Base-by-base conservation (phyloP, 2,888 invertebrate species). In the Noctuana brunneofusca region DNA sequence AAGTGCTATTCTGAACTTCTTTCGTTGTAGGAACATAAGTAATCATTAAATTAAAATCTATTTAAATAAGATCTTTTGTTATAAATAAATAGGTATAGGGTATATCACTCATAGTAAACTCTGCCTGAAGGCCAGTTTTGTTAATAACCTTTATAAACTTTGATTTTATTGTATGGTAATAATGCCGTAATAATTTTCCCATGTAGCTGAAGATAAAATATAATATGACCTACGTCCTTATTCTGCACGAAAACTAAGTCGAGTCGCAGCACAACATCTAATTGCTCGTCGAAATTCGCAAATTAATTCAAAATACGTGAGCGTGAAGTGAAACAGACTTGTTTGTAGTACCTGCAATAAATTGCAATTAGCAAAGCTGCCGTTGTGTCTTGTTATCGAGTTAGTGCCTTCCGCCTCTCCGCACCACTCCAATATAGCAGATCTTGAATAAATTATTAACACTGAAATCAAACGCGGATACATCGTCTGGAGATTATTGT, bases 271-370 rank as follows among this genome's bases (percentile, higher is more conserved):
- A 69, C 71, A 74, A 75, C 73, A 76, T 81, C 79, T 79, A 84
- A 84, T 81, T 83, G 80, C 79, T 80, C 73, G 78, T 79, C 82
- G 81, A 83, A 83, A 86, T 85, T 83, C 78, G 75, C 84, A 84
- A 87, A 89, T 89, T 88, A 89, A 89, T 89, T 88, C 84, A 87
- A 89, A 90, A 89, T 89, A 89, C 87, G 86, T 87, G 85, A 84
- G 85, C 86, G 83, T 83, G 79, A 84, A 83, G 86, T 83, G 84
- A 83, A 81, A 81, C 83, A 82, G 87, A 81, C 83, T 89, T 86
- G 89, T 87, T 86, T 86, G 87, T 87, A 89, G 89, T 87, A 89
- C 90, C 89, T 91, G 90, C 88, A 90, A 91, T 89, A 90, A 91
- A 89, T 89, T 89, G 90, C 89, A 91, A 90, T 90, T 89, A 90